Conservation (phyloP, 2,797 vertebrate species). For the Chiroxiphia lanceolata region DNA sequence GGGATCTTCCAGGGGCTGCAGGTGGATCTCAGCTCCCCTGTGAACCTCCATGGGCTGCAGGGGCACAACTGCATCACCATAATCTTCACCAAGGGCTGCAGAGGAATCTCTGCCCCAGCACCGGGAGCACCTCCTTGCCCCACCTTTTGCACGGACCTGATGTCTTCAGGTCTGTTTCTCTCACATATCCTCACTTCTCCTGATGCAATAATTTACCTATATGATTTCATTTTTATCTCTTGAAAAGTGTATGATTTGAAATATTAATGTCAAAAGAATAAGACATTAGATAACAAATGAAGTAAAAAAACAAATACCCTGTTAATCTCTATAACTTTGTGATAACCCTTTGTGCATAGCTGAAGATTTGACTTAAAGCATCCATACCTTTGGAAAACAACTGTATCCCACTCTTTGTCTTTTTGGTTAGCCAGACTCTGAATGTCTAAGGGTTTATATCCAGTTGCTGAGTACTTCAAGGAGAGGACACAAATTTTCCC, state of each 20-base stretch:
- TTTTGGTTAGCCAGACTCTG: neutral
- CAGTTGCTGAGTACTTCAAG: neutral
- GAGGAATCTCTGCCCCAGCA: rapidly evolving
- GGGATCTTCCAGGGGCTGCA: rapidly evolving
- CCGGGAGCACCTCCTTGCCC: neutral
- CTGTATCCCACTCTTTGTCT: neutral
- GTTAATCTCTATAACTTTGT: neutral
- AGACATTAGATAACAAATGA: neutral
- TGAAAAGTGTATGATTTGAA: neutral
- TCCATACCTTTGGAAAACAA: neutral
- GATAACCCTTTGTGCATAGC: neutral
- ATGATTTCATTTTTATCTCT: neutral
- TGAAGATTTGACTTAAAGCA: neutral
- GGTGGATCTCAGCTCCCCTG: neutral
- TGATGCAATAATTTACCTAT: neutral
- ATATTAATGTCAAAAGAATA: neutral
- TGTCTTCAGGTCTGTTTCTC: neutral
- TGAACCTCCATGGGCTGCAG: neutral
- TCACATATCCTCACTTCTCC: neutral
- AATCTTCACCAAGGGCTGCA: rapidly evolving
- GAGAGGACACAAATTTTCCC: neutral
- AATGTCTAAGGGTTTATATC: neutral
- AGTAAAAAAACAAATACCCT: neutral
- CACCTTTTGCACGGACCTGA: neutral
- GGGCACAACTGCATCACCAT: neutral